Percentiles rank a stretch among this genome's conserved stretches.
These are phyloP conservation scores for Pogonophryne albipinna DNA, from an alignment of 2,797 vertebrate genomes.

Conservation along the genomic window DNA sequence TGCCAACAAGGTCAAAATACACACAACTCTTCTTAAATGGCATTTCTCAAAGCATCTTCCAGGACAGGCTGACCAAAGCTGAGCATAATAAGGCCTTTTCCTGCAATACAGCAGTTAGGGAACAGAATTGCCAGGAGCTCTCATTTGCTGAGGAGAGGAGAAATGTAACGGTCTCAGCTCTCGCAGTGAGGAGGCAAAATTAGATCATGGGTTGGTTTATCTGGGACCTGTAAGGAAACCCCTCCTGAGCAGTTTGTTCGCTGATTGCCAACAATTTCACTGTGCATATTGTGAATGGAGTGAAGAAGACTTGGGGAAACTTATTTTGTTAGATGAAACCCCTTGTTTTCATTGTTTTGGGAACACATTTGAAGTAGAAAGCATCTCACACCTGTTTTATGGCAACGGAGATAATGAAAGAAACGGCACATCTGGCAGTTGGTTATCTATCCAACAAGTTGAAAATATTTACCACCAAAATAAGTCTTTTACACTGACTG, in stretches of 20 bases:
- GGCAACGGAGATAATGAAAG: slow-evolving; percentile 13
- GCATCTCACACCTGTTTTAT: background rate
- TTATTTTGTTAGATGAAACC: slow-evolving; percentile 35
- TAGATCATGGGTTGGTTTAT: slow-evolving; percentile 58
- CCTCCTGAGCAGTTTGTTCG: slow-evolving; percentile 45
- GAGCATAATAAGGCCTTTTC: slow-evolving; percentile 41
- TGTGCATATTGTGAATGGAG: slow-evolving; percentile 38
- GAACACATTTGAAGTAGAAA: slow-evolving; percentile 22
- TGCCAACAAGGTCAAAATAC: background rate
- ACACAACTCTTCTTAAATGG: slow-evolving; percentile 2
- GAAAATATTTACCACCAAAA: background rate
- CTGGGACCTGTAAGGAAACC: slow-evolving; percentile 54
- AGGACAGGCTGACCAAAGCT: slow-evolving; percentile 42
- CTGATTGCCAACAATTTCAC: slow-evolving; percentile 49
- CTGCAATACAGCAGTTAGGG: slow-evolving; percentile 47
- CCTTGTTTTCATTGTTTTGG: slow-evolving; percentile 29
- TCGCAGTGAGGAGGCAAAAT: slow-evolving; percentile 44
- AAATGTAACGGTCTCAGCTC: slow-evolving; percentile 56
- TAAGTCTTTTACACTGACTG: background rate
- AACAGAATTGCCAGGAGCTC: slow-evolving; percentile 36
- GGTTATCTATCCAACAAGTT: background rate
- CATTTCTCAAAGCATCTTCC: slow-evolving; percentile 35
- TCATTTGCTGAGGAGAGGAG: slow-evolving; percentile 55
- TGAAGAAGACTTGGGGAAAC: slow-evolving; percentile 2
- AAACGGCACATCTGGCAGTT: background rate